These are phyloP conservation scores for Aurelia aurita complex sp. Pacific DNA, from an alignment of 30 jellyfish, hydroid and myxozoan species.

Conservation along the genomic window DNA sequence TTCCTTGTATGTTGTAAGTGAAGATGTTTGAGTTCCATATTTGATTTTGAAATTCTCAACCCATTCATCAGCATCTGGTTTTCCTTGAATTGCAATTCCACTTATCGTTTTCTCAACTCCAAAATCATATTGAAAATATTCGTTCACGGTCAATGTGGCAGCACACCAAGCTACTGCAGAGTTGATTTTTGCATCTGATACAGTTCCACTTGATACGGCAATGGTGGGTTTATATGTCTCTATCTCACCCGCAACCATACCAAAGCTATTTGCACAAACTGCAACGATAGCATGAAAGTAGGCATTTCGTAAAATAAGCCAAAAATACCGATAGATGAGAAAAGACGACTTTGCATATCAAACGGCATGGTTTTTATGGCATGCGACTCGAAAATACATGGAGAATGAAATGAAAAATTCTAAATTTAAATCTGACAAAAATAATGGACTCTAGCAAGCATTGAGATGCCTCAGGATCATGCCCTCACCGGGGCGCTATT, in stretches of 20 bases:
- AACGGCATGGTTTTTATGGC: too few species aligned
- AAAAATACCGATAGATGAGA: too few species aligned
- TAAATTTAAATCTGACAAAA: too few species aligned
- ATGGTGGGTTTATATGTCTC: conserved; percentile 34
- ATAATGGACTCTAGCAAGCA: too few species aligned
- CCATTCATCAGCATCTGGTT: conserved; percentile 48
- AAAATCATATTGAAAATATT: conserved; percentile 35
- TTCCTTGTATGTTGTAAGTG: conserved; percentile 46
- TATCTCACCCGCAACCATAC: conserved; percentile 60
- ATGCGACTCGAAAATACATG: too few species aligned
- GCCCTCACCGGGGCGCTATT: too few species aligned
- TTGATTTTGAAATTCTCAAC: conserved; percentile 43
- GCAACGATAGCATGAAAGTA: not conserved
- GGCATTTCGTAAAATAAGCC: not conserved
- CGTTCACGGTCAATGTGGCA: not conserved
- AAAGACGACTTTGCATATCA: too few species aligned
- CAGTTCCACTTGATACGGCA: conserved; percentile 42
- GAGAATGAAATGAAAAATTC: too few species aligned
- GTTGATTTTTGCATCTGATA: conserved; percentile 21
- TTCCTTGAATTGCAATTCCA: conserved; percentile 70
- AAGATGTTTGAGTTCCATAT: conserved; percentile 7
- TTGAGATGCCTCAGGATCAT: too few species aligned
- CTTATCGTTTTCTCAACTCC: conserved; percentile 36
- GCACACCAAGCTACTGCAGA: conserved; percentile 56
- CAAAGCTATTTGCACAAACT: conserved; percentile 51